Evolutionary conservation across 2,797 vertebrate genomes (phyloP).

Genomic region (Sphenodon punctatus): DNA sequence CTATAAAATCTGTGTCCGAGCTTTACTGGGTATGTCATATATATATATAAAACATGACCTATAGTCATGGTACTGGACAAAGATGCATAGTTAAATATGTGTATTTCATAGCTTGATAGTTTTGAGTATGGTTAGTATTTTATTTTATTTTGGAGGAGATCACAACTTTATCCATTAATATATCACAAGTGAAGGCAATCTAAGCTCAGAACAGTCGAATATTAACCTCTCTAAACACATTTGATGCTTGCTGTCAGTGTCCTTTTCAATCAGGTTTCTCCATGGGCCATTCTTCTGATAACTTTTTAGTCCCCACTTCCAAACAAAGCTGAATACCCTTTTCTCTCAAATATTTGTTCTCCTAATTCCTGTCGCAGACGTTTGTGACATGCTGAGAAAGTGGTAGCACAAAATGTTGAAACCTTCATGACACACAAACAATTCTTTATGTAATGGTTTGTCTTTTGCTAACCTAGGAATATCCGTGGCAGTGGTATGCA

Average conservation of each 20-base stretch:
- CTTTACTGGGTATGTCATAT: conserved; percentile 88
- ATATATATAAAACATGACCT: conserved; percentile 28
- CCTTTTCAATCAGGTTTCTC: too few species aligned
- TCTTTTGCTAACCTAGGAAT: too few species aligned
- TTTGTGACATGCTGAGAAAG: neutral
- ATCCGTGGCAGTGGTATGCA: neutral
- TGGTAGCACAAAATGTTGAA: neutral
- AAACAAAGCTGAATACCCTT: neutral
- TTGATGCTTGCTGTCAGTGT: too few species aligned
- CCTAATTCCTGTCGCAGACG: neutral
- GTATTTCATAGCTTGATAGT: neutral
- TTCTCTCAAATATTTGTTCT: neutral
- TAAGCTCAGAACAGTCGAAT: neutral
- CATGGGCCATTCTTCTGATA: neutral
- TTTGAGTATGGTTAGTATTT: neutral
- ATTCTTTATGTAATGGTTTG: too few species aligned
- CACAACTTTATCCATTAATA: neutral
- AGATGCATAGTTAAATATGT: conserved; percentile 33
- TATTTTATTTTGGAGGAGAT: neutral
- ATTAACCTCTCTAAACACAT: neutral
- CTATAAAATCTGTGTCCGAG: conserved; percentile 86
- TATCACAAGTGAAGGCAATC: neutral
- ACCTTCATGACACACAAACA: neutral
- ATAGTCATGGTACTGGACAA: conserved; percentile 27
- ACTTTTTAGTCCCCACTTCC: neutral